These are phyloP conservation scores for Oryzias woworae DNA, from an alignment of 2,113 vertebrate genomes.

Conservation along the genomic window DNA sequence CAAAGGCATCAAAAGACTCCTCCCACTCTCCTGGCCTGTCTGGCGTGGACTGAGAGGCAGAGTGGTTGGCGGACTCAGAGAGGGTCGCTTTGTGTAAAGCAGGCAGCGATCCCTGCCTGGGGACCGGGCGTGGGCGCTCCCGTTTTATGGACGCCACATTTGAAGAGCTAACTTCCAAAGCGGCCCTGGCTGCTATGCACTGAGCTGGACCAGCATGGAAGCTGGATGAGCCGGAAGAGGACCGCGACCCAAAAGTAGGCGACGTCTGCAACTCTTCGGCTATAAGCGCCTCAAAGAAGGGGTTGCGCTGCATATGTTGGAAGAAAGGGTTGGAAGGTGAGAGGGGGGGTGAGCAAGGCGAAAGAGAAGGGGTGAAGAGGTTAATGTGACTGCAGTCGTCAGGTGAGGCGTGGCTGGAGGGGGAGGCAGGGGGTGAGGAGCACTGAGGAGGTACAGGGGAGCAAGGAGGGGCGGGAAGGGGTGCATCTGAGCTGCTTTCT, in stretches of 20 bases:
- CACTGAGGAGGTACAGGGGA: slow-evolving; percentile 66
- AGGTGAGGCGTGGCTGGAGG: slow-evolving; percentile 60
- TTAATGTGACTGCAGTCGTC: slow-evolving; percentile 62
- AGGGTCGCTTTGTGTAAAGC: slow-evolving; percentile 49
- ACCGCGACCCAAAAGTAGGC: slow-evolving; percentile 83
- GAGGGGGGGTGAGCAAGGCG: slow-evolving; percentile 67
- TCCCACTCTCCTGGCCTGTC: slow-evolving; percentile 79
- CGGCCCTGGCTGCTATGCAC: slow-evolving; percentile 56
- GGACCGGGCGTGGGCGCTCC: slow-evolving; percentile 67
- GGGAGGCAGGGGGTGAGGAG: slow-evolving; percentile 68
- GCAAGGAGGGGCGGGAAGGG: slow-evolving; percentile 76
- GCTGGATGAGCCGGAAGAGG: slow-evolving; percentile 72
- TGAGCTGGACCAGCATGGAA: slow-evolving; percentile 66
- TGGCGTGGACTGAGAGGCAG: slow-evolving; percentile 56
- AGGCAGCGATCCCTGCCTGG: slow-evolving; percentile 75
- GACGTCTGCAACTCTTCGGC: slow-evolving; percentile 86
- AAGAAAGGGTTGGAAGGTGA: slow-evolving; percentile 89
- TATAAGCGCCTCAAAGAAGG: slow-evolving; percentile 92
- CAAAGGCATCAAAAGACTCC: slow-evolving; percentile 88
- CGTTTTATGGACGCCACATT: slow-evolving; percentile 55
- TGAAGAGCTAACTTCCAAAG: slow-evolving; percentile 46
- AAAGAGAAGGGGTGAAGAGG: slow-evolving; percentile 64
- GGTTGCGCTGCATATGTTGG: slow-evolving; percentile 84
- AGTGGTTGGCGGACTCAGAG: slow-evolving; percentile 8
- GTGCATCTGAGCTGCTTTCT: slow-evolving; percentile 91